These are phyloP conservation scores for Hepsetus odoe DNA, from an alignment of 2,113 vertebrate species.

Conservation along the genomic window DNA sequence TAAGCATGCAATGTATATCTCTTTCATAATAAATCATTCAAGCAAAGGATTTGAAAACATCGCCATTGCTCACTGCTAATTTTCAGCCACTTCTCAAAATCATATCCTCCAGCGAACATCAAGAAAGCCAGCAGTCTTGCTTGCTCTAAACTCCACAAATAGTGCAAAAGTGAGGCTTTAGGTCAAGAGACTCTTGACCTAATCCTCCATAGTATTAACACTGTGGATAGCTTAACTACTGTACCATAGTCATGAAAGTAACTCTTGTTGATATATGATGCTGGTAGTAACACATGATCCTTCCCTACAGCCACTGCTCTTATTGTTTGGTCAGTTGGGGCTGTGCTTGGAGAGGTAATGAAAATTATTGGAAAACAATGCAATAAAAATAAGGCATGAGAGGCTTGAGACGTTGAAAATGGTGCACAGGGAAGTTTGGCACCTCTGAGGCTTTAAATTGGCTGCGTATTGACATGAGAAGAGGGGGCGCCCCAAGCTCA, in stretches of 20 bases:
- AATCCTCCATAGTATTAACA: background rate
- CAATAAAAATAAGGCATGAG: slow-evolving; percentile 7
- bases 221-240: background rate
- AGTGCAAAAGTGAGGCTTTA: background rate
- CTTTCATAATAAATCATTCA: slow-evolving; percentile 20
- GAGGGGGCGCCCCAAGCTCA: slow-evolving; percentile 39
- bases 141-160: background rate
- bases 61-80: slow-evolving; percentile 34
- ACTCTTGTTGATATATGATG: background rate
- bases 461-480: slow-evolving; percentile 49
- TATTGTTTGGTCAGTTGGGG: slow-evolving; percentile 8
- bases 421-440: slow-evolving; percentile 15
- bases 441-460: slow-evolving; percentile 48
- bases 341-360: background rate
- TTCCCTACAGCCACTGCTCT: background rate
- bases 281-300: slow-evolving; percentile 4
- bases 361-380: slow-evolving; percentile 1
- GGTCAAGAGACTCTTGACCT: background rate
- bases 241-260: background rate
- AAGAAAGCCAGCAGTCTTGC: background rate
- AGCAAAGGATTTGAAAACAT: slow-evolving; percentile 7
- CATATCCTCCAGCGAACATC: background rate
- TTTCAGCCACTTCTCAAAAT: slow-evolving; percentile 23
- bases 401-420: background rate
- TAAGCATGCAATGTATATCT: background rate